Percentiles rank a stretch among this genome's conserved stretches.
These are phyloP conservation scores for Apodemus agrarius DNA, from an alignment of 2,797 vertebrate genomes.

Conservation along the genomic window DNA sequence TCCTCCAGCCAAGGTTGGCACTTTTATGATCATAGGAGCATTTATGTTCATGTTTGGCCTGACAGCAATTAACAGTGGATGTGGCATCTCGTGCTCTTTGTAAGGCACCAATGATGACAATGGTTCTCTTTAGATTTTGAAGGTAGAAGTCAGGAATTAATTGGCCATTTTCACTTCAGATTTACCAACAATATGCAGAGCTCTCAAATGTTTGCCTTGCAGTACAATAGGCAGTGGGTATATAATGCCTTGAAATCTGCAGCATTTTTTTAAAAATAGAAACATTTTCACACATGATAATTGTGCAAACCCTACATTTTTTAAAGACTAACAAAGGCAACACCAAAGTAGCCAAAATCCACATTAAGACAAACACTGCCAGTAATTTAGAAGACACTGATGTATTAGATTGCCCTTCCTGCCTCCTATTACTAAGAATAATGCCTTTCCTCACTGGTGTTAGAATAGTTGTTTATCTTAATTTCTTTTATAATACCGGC, in stretches of 20 bases:
- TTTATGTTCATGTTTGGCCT: neutral
- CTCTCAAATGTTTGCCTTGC: conserved; percentile 41
- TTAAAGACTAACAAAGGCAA: conserved; percentile 6
- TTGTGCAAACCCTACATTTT: neutral
- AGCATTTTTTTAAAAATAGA: neutral
- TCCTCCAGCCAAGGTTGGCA: neutral
- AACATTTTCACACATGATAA: neutral
- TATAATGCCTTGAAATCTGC: neutral
- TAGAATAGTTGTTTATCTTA: neutral
- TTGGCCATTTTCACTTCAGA: conserved; percentile 33
- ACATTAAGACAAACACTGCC: conserved; percentile 28
- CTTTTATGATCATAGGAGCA: neutral
- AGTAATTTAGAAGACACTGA: neutral
- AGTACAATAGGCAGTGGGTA: neutral
- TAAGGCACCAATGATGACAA: neutral
- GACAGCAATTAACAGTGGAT: neutral
- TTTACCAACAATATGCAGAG: neutral
- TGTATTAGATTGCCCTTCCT: neutral
- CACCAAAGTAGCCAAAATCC: neutral
- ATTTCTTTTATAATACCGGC: neutral
- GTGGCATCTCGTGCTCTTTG: neutral
- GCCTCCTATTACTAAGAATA: neutral
- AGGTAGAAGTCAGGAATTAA: neutral
- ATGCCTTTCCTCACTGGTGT: neutral
- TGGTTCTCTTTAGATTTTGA: conserved; percentile 13